A percentile compares a stretch with the other conserved stretches of the same genome.
These are phyloP conservation scores for Chrysogorgia sp. DNA, from an alignment of 92 coral and sea anemone genomes.

Conservation along the genomic window DNA sequence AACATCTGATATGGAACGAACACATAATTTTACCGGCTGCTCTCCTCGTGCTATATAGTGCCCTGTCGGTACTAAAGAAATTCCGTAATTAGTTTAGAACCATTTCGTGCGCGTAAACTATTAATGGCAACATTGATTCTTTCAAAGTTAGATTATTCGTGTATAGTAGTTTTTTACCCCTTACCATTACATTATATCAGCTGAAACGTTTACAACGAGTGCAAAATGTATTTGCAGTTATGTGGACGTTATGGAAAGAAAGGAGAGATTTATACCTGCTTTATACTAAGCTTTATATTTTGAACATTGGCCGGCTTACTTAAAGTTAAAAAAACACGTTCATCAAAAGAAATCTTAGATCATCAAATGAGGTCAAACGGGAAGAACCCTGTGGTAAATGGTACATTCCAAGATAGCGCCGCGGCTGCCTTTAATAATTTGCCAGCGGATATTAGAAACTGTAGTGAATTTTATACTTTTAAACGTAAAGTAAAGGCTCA, in stretches of 20 bases:
- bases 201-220: slow-evolving; percentile 52
- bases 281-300: neutral
- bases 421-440: too few species aligned
- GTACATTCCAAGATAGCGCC: too few species aligned
- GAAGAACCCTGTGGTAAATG: too few species aligned
- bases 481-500: too few species aligned
- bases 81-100: slow-evolving; percentile 51
- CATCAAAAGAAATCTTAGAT: too few species aligned
- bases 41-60: slow-evolving; percentile 56
- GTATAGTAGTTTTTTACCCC: slow-evolving; percentile 45
- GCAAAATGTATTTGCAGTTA: slow-evolving; percentile 44
- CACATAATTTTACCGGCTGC: slow-evolving; percentile 38
- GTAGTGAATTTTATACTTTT: too few species aligned
- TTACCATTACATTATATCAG: slow-evolving; percentile 50
- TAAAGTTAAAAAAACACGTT: neutral
- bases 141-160: slow-evolving; percentile 56
- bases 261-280: neutral
- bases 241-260: slow-evolving; percentile 12
- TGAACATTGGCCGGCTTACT: neutral
- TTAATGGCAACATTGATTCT: slow-evolving; percentile 51
- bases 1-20: slow-evolving; percentile 27
- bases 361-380: too few species aligned
- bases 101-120: slow-evolving; percentile 52
- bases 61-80: slow-evolving; percentile 50
- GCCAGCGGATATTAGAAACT: too few species aligned